These are phyloP conservation scores for Acanthornis magna DNA, from an alignment of 2,797 vertebrate genomes.

Conservation along the genomic window DNA sequence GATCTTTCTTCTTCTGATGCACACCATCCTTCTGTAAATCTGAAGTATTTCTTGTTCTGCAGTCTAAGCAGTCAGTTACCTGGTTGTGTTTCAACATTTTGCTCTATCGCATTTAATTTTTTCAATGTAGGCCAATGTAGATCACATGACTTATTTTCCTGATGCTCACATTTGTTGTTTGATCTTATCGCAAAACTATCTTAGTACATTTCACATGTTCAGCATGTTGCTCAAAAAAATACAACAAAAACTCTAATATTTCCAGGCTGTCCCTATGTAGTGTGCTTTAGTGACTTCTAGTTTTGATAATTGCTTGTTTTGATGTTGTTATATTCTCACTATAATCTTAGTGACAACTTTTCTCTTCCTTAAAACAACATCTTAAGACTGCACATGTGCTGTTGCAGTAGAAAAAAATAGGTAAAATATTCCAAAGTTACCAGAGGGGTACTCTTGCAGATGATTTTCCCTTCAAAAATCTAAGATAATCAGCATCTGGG, in stretches of 20 bases:
- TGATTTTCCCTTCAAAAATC: not conserved
- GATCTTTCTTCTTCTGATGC: not conserved
- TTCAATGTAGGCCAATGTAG: not conserved
- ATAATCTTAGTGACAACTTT: not conserved
- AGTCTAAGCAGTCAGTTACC: not conserved
- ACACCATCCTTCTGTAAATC: not conserved
- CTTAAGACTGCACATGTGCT: rapidly evolving
- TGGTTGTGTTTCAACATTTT: not conserved
- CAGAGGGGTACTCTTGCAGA: rapidly evolving
- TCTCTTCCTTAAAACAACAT: not conserved
- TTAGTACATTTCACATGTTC: not conserved
- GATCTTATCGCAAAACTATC: not conserved
- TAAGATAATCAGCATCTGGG: not conserved
- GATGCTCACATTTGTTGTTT: not conserved
- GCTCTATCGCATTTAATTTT: not conserved
- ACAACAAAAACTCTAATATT: not conserved
- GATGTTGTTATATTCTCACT: not conserved
- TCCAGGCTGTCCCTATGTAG: not conserved
- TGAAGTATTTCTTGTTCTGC: not conserved
- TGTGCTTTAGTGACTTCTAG: not conserved
- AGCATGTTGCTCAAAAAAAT: not conserved
- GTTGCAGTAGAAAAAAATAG: not conserved
- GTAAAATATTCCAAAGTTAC: not conserved
- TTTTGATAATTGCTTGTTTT: not conserved
- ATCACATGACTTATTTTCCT: not conserved